A percentile compares a stretch with the other conserved stretches of the same genome.
phyloP scores from a whole-genome alignment of 2,113 vertebrate genomes.

The Excalfactoria chinensis region DNA sequence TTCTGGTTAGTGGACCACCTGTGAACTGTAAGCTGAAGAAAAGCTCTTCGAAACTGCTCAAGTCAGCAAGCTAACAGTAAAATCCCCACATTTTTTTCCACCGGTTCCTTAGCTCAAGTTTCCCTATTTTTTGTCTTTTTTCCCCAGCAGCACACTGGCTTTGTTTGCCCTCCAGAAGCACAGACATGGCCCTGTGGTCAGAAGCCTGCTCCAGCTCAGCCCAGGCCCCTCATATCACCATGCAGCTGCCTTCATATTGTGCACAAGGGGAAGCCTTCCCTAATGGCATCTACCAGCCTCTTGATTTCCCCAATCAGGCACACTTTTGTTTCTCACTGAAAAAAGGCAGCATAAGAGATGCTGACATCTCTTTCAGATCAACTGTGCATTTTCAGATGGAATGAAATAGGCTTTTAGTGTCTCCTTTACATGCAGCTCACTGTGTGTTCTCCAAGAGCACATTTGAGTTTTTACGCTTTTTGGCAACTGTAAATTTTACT shows the following conservation, averaged over 20 bases:
- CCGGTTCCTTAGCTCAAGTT: not conserved
- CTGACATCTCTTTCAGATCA: slow-evolving; percentile 50
- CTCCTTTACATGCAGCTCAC: slow-evolving; percentile 61
- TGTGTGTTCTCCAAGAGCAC: slow-evolving; percentile 44
- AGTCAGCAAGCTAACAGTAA: not conserved
- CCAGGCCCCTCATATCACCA: not conserved
- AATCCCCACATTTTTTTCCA: not conserved
- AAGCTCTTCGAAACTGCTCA: not conserved
- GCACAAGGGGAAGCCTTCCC: not conserved
- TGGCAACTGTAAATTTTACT: slow-evolving; percentile 70
- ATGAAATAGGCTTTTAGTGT: slow-evolving; percentile 57
- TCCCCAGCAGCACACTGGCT: not conserved
- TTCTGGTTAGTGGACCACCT: not conserved
- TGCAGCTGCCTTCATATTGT: not conserved
- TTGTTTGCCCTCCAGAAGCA: not conserved
- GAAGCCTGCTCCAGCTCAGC: not conserved
- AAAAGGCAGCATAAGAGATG: slow-evolving; percentile 51
- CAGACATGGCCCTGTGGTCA: not conserved
- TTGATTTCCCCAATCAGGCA: slow-evolving; percentile 35
- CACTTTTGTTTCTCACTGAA: slow-evolving; percentile 34
- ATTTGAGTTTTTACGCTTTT: slow-evolving; percentile 64
- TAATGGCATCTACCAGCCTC: slow-evolving; percentile 3
- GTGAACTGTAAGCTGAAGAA: not conserved
- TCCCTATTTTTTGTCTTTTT: not conserved
- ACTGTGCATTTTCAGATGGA: slow-evolving; percentile 45